A percentile compares a stretch with the other conserved stretches of the same genome.
These are phyloP conservation scores for Oryzias sinensis DNA, from an alignment of 2,797 vertebrate species.

Conservation along the genomic window DNA sequence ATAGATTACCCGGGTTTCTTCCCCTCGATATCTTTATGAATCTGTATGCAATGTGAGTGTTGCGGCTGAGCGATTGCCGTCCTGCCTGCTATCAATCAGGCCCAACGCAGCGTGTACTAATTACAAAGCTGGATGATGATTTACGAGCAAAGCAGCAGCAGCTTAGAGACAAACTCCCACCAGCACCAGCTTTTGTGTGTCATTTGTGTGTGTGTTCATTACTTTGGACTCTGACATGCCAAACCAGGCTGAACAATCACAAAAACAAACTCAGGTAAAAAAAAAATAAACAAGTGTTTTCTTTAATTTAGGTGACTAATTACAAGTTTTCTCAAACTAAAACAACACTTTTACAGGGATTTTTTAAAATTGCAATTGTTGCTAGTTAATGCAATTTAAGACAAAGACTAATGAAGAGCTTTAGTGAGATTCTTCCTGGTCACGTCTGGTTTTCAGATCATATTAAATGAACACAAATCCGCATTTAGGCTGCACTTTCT, in stretches of 20 bases:
- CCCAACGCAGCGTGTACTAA: constrained; percentile 51
- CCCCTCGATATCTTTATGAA: constrained; percentile 8
- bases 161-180: constrained; percentile 35
- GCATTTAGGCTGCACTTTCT: too few species aligned
- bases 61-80: constrained; percentile 20
- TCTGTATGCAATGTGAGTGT: constrained; percentile 15
- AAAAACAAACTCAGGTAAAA: neutral
- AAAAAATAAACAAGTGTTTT: neutral
- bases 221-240: constrained; percentile 8
- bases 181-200: constrained; percentile 14
- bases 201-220: constrained; percentile 2
- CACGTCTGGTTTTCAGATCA: too few species aligned
- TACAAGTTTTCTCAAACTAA: neutral
- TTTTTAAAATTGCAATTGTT: too few species aligned
- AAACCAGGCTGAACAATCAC: constrained; percentile 1
- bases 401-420: too few species aligned
- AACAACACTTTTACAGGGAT: neutral
- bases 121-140: constrained; percentile 60
- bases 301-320: neutral
- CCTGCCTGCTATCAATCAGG: constrained; percentile 59
- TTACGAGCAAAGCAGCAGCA: constrained; percentile 47
- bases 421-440: too few species aligned
- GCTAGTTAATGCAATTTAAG: too few species aligned
- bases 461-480: too few species aligned
- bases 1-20: constrained; percentile 1